Evolutionary conservation across 2,797 vertebrate genomes (phyloP), one percentile per base, ranked within the genome.

Genomic region (Chaetophractus vellerosus): DNA sequence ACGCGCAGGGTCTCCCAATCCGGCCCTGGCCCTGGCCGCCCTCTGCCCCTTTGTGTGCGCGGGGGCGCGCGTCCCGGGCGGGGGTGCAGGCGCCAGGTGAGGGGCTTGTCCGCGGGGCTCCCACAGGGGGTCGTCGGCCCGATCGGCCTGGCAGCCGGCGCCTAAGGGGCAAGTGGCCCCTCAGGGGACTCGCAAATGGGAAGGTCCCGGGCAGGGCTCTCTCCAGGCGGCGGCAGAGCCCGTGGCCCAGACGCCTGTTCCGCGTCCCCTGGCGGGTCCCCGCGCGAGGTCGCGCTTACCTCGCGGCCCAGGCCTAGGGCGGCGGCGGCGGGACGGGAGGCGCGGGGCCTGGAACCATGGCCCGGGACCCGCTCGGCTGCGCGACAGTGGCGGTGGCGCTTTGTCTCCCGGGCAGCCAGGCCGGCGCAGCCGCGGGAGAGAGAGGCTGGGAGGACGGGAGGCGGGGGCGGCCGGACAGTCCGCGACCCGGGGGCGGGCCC

Each of bases 261-360:
- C 19, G 18, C 23, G 68, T 26, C 61, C 57, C 36, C 41, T 19
- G 52, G 59, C 64, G 2, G 28, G 11, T 38, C 1, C 36, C 75
- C 52, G n/a, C 33, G 26, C 88, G 59, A 3, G 24, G n/a, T 41
- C 21, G 48, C 52, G 82, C 96, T 96, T 95, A 97, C 97, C 97
- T 97, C 33, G 79, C 82, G 9, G 91, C 72, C 52, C 81, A 66
- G 85, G 91, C 88, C 94, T 88, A 82, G 7, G 76, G 83, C 36
- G 81, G 82, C 45, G 86, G 88, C 36, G 74, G 83, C 48, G 21
- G 85, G 82, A 33, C n/a, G 0, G n/a, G 74, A 38, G 55, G 75
- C 31, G 59, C 31, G 50, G 41, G 80, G 24, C 71, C 75, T 7
- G 26, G 24, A 36, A 80, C 95, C 96, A 94, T 87, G 91, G 92